A percentile compares a stretch with the other conserved stretches of the same genome.
phyloP scores from a whole-genome alignment of 2,888 invertebrate species.

The Apoda limacodes region DNA sequence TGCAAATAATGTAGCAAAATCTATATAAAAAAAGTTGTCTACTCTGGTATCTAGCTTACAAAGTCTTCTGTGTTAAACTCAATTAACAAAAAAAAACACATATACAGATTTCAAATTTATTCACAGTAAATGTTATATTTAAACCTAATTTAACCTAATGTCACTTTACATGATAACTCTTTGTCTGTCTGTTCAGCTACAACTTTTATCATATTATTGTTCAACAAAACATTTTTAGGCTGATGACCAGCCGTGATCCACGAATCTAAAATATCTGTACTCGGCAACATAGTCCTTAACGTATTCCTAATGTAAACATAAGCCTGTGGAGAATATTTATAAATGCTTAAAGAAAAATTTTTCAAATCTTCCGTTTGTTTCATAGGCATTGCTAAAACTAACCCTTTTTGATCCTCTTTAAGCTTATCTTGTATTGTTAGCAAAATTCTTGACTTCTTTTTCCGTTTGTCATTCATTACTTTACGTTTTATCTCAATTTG shows the following conservation, averaged over 20 bases:
- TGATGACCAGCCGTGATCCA: slow-evolving; percentile 49
- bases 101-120: too few species aligned
- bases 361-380: slow-evolving; percentile 57
- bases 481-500: slow-evolving; percentile 49
- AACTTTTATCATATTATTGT: slow-evolving; percentile 44
- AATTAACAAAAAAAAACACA: too few species aligned
- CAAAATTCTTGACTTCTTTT: slow-evolving; percentile 54
- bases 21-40: too few species aligned
- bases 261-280: slow-evolving; percentile 50
- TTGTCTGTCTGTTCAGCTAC: slow-evolving; percentile 50
- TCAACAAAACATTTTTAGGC: slow-evolving; percentile 42
- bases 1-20: too few species aligned
- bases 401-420: slow-evolving; percentile 49
- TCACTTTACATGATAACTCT: slow-evolving; percentile 50
- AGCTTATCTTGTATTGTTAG: slow-evolving; percentile 56
- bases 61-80: too few species aligned
- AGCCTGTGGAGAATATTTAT: slow-evolving; percentile 60
- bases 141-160: slow-evolving; percentile 31
- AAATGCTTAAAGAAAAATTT: slow-evolving; percentile 55
- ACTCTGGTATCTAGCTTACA: too few species aligned
- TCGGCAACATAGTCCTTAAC: slow-evolving; percentile 52
- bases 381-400: slow-evolving; percentile 57
- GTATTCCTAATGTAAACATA: slow-evolving; percentile 58
- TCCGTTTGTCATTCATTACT: slow-evolving; percentile 44
- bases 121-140: too few species aligned